These are phyloP conservation scores for Melipona beecheii DNA, from an alignment of 2,888 invertebrate genomes.

Conservation along the genomic window DNA sequence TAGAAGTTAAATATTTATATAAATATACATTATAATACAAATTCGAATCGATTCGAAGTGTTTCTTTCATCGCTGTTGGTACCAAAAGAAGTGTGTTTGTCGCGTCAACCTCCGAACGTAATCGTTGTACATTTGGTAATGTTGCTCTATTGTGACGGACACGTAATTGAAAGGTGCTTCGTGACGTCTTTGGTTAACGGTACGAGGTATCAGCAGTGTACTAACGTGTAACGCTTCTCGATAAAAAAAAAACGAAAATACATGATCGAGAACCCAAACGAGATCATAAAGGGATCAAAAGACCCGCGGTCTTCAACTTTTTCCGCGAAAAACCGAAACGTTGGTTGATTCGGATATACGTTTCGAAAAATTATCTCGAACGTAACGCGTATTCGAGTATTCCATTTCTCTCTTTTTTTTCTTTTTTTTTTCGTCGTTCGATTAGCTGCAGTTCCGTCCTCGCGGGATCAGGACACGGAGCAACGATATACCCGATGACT, in stretches of 20 bases:
- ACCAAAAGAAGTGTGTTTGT: background rate
- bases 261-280: background rate
- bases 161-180: slow-evolving; percentile 66
- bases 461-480: slow-evolving; percentile 49
- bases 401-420: no score
- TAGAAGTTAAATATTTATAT: no score
- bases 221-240: slow-evolving; percentile 41
- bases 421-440: slow-evolving; percentile 8
- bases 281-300: background rate
- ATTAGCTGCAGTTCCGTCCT: slow-evolving; percentile 44
- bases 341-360: background rate
- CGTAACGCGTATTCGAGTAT: slow-evolving; percentile 2
- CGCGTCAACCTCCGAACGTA: slow-evolving; percentile 24
- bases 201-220: slow-evolving; percentile 51
- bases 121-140: slow-evolving; percentile 44
- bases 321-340: background rate
- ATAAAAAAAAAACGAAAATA: background rate
- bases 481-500: slow-evolving; percentile 52
- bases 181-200: slow-evolving; percentile 72
- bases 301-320: background rate
- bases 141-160: slow-evolving; percentile 62
- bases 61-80: no score
- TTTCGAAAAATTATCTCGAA: background rate
- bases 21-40: no score
- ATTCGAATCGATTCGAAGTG: no score